phyloP scores from a whole-genome alignment of 2,113 vertebrate species.

The Seriola quinqueradiata region DNA sequence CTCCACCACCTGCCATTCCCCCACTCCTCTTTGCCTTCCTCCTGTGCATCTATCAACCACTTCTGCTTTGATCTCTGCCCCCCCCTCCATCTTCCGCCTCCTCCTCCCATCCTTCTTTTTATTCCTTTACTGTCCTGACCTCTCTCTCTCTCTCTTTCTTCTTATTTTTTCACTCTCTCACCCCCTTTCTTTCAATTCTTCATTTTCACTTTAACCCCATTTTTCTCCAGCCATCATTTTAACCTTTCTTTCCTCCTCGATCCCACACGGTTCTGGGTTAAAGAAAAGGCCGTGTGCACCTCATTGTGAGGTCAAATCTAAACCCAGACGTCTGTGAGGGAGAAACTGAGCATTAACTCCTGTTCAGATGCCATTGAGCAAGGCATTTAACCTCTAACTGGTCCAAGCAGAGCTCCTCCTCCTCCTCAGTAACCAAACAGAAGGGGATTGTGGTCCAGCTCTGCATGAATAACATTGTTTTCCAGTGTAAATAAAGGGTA shows the following conservation, averaged over 20 bases:
- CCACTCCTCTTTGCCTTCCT: slow-evolving; percentile 4
- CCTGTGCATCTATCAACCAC: slow-evolving; percentile 4
- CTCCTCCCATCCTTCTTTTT: neutral
- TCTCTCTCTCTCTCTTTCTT: neutral
- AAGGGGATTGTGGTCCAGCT: neutral
- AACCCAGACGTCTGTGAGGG: neutral
- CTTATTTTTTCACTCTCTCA: no score
- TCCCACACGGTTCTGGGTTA: neutral
- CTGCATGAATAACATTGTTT: neutral
- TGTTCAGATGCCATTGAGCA: neutral
- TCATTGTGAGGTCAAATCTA: neutral
- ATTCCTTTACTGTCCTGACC: neutral
- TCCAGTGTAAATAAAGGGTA: no score
- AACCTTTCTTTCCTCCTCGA: neutral
- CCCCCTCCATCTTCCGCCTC: neutral
- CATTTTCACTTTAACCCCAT: neutral
- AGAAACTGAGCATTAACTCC: neutral
- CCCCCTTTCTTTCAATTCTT: neutral
- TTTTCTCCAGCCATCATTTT: neutral
- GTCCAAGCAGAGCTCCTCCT: neutral
- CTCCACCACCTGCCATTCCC: slow-evolving; percentile 25
- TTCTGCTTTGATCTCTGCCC: slow-evolving; percentile 51
- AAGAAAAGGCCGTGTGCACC: neutral
- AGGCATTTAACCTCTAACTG: neutral
- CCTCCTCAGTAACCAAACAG: neutral